Evolutionary conservation across 2,888 invertebrate species (phyloP), one percentile per base, ranked within the genome.

Genomic region (Stenchaetothrips biformis): DNA sequence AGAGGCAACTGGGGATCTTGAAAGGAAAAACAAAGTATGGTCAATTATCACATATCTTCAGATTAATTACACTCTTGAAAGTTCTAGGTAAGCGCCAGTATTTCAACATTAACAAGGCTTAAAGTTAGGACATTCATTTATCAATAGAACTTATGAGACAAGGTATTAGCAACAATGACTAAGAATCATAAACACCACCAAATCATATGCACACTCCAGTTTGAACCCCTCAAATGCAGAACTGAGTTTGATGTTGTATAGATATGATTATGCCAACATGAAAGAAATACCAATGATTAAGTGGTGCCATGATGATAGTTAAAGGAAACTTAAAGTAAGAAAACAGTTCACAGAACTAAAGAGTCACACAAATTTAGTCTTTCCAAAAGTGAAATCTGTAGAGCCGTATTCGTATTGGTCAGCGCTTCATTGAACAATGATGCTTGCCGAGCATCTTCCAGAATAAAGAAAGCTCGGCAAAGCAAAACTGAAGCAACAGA

Each of bases 31-130:
- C 67, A 74, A 25, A 74, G 67, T 74, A 74, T 74, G 67, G 67
- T 74, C 67, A 25, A 11, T 74, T 74, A 74, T 74, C 67, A 74
- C 67, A 74, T 74, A 74, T 74, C 67, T 74, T 74, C 67, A 74
- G 67, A 74, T 74, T 74, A 25, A 74, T 74, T 74, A 25, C 25
- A 74, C 21, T 74, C 8, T 25, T 74, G 67, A 21, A 74, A 74
- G 2, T 74, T 74, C 67, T 25, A n/a, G n/a, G n/a, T n/a, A 25
- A 25, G 67, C 25, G 25, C 25, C 21, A 74, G 25, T 37, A 37
- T 37, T 25, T 25, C 67, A 21, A 74, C 9, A 21, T 74, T 74
- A 74, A 74, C 67, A 74, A 59, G 18, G 67, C 67, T 74, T 74
- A 74, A 25, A 74, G 25, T n/a, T 74, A 74, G 25, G 25, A 25